Conservation (phyloP, 2,113 vertebrate species). For the Cercocebus atys region DNA sequence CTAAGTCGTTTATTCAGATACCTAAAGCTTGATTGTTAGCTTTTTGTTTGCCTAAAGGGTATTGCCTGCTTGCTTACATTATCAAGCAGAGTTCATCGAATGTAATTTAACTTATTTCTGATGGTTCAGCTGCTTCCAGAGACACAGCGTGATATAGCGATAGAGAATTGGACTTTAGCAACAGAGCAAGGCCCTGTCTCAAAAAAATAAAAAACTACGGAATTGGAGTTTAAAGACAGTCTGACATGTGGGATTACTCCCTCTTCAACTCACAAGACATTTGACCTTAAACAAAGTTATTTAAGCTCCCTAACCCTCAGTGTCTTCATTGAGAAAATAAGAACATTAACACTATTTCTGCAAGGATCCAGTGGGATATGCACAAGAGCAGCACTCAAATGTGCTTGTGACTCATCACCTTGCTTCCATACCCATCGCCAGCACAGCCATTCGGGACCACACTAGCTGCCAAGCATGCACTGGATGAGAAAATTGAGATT, state of each 20-base stretch:
- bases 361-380: background rate
- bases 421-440: background rate
- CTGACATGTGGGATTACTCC: background rate
- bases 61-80: background rate
- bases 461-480: no score
- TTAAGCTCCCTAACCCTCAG: background rate
- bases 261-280: background rate
- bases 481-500: background rate
- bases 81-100: background rate
- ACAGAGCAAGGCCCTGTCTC: no score
- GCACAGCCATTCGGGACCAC: background rate
- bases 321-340: background rate
- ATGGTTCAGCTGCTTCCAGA: slow-evolving; percentile 16
- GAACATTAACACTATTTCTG: background rate
- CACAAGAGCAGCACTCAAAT: background rate
- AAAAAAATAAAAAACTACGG: no score
- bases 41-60: background rate
- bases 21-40: slow-evolving; percentile 48
- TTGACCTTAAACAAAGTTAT: background rate
- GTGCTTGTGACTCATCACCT: background rate
- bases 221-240: background rate
- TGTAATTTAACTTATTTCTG: slow-evolving; percentile 48
- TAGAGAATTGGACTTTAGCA: background rate
- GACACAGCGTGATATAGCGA: background rate
- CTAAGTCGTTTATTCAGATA: slow-evolving; percentile 42